A percentile compares a stretch with the other conserved stretches of the same genome.
Conservation (phyloP, 1,140 invertebrate genomes). For the Atta texana region DNA sequence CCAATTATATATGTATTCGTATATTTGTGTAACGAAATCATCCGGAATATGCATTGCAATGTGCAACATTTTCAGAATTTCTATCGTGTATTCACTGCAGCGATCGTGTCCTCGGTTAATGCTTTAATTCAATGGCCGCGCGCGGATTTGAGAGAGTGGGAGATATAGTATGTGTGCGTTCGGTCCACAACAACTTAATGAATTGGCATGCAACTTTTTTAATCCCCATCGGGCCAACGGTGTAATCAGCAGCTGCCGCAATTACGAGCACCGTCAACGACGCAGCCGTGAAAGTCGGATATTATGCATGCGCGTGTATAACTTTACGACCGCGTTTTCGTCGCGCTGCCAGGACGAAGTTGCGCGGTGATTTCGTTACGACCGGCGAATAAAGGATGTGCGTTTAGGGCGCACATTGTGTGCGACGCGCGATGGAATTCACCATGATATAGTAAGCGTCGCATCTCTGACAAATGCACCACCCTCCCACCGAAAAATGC, state of each 20-base stretch:
- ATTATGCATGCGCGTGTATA: constrained; percentile 67
- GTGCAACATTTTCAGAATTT: constrained; percentile 39
- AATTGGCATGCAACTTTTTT: constrained; percentile 67
- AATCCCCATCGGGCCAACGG: constrained; percentile 56
- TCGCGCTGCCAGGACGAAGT: constrained; percentile 47
- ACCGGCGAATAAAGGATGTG: constrained; percentile 46
- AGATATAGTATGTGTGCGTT: background rate
- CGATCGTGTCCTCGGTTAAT: constrained; percentile 37
- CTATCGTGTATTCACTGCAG: constrained; percentile 7
- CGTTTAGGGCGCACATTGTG: constrained; percentile 52
- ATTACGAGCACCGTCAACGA: constrained; percentile 63
- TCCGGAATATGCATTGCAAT: constrained; percentile 33
- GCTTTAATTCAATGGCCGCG: constrained; percentile 48
- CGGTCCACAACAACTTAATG: constrained; percentile 62
- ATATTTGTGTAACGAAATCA: constrained; percentile 27
- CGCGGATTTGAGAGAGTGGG: constrained; percentile 17
- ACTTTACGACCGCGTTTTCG: constrained; percentile 63
- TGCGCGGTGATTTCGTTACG: constrained; percentile 61
- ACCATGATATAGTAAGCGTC: constrained; percentile 26
- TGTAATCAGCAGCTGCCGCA: constrained; percentile 67
- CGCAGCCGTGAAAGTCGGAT: constrained; percentile 47
- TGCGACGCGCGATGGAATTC: background rate
- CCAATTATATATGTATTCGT: background rate
- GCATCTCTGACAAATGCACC: constrained; percentile 40
- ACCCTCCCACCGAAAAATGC: constrained; percentile 31